Percentiles rank a stretch among this genome's conserved stretches.
These are phyloP conservation scores for Drosophila grimshawi DNA, from an alignment of 1,140 invertebrate species.

Conservation along the genomic window DNA sequence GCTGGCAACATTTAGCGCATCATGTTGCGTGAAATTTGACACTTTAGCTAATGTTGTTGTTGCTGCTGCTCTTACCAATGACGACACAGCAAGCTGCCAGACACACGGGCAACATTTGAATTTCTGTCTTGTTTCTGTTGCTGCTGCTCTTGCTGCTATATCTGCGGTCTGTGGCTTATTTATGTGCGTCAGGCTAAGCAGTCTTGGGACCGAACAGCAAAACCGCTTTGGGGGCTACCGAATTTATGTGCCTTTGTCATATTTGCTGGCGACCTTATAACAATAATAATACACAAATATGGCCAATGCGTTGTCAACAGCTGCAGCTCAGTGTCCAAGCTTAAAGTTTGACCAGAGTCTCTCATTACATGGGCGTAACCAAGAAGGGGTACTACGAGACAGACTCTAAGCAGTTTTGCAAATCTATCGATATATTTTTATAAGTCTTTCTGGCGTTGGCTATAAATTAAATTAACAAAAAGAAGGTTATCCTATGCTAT, in stretches of 20 bases:
- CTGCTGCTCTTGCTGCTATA: slow-evolving; percentile 24
- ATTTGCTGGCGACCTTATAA: slow-evolving; percentile 69
- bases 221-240: slow-evolving; percentile 60
- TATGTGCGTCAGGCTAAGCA: slow-evolving; percentile 40
- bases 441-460: too few relatives aligned
- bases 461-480: too few relatives aligned
- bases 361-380: background rate
- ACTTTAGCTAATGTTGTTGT: slow-evolving; percentile 52
- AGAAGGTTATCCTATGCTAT: too few relatives aligned
- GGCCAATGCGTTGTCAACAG: slow-evolving; percentile 80
- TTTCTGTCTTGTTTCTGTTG: slow-evolving; percentile 21
- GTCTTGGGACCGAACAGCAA: slow-evolving; percentile 21
- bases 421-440: too few relatives aligned
- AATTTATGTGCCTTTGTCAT: slow-evolving; percentile 82
- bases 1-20: slow-evolving; percentile 79
- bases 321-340: slow-evolving; percentile 41
- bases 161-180: slow-evolving; percentile 50
- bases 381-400: background rate
- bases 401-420: too few relatives aligned
- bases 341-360: slow-evolving; percentile 27
- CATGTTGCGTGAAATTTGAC: slow-evolving; percentile 83
- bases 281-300: slow-evolving; percentile 81
- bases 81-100: slow-evolving; percentile 70
- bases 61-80: slow-evolving; percentile 45
- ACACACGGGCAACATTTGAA: slow-evolving; percentile 69